These are phyloP conservation scores for Aphaenogaster rudis DNA, from an alignment of 1,140 invertebrate genomes.

Conservation along the genomic window DNA sequence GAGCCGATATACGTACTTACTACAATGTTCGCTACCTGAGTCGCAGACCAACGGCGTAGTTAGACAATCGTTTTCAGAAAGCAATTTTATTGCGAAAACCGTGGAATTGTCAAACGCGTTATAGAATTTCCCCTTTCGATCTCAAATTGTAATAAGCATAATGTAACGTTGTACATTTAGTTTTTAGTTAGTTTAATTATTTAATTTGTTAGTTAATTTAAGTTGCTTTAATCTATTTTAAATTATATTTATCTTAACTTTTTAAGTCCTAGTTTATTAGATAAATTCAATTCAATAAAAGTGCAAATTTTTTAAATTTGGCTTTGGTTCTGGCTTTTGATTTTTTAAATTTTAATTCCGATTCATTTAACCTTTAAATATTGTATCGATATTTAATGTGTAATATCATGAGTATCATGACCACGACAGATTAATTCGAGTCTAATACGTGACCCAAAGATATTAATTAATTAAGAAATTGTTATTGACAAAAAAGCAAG, in stretches of 20 bases:
- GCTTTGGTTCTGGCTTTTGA: neutral
- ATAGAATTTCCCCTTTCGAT: conserved; percentile 1
- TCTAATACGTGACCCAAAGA: neutral
- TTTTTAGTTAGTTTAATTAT: neutral
- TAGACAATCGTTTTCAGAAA: neutral
- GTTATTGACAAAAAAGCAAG: neutral
- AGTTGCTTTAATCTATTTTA: neutral
- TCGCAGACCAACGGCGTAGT: neutral
- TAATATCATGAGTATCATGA: neutral
- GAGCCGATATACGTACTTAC: conserved; percentile 46
- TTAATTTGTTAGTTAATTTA: neutral
- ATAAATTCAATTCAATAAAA: neutral
- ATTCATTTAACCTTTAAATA: neutral
- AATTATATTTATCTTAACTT: neutral
- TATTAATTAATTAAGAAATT: conserved; percentile 3
- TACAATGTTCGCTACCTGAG: conserved; percentile 54
- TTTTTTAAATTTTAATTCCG: neutral
- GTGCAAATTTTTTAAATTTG: neutral
- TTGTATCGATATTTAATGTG: neutral
- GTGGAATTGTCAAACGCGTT: neutral
- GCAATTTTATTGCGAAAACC: conserved; percentile 12
- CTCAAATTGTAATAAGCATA: neutral
- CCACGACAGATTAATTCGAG: neutral
- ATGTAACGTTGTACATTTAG: neutral
- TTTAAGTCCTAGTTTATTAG: neutral